Evolutionary conservation across 2,888 invertebrate species (phyloP), one percentile per base, ranked within the genome.

Genomic region (Cantharis flavilabris): DNA sequence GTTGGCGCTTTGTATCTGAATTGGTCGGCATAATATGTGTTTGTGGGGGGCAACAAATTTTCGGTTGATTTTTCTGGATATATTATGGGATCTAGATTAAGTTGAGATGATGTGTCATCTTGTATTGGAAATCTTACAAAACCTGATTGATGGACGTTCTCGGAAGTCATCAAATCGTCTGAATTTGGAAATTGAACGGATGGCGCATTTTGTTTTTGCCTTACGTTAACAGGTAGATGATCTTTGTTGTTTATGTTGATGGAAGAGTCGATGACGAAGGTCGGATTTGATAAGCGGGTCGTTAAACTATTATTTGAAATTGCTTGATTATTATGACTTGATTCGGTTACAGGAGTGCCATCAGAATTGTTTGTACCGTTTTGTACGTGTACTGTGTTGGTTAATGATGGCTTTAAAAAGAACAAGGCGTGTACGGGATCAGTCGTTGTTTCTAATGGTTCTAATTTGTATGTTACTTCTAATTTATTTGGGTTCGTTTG

Each of bases 381-480:
- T 75, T 77, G 74, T 79, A 78, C 78, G 76, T 79, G 78, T 69
- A 73, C 69, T 69, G 80, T 75, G 23, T 80, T 73, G 20, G 62
- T 75, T 71, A 75, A 72, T 28, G 80, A 72, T 11, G 80, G 80
- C 20, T 79, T 18, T 16, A 80, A 72, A 65, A 84, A 84, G 79
- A 84, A 84, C 67, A 84, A 80, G 20, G 84, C 84, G 73, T 84
- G 83, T 20, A 78, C 75, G 72, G 80, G 65, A 72, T 80, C 74
- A 75, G 67, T 81, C 71, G 76, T 79, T 20, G 75, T 72, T 72
- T 76, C 73, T 28, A 72, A 11, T n/a, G 71, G 71, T 14, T 49
- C 49, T 49, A 49, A n/a, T n/a, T 49, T 49, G 49, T 49, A 49
- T 14, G 72, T 71, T 76, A 76, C 78, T 63, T 77, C 71, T 70